These are phyloP conservation scores for Drosophila robusta DNA, from an alignment of 2,888 invertebrate genomes.

Conservation along the genomic window DNA sequence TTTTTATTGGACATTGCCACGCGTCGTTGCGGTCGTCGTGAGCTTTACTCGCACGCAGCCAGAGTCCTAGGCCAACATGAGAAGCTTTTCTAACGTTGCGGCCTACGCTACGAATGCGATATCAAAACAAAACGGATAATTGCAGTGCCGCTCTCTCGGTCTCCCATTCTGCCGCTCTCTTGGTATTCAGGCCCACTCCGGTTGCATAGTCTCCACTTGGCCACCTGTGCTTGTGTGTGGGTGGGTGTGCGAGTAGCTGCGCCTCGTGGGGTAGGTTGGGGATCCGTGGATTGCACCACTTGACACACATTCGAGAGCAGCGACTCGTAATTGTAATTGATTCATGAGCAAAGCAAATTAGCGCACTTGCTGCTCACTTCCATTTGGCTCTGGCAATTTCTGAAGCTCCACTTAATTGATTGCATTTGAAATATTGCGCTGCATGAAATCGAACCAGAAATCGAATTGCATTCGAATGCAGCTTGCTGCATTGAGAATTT, in stretches of 20 bases:
- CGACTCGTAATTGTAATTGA: constrained; percentile 61
- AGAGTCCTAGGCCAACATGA: constrained; percentile 74
- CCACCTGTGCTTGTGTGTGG: constrained; percentile 47
- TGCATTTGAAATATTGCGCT: constrained; percentile 21
- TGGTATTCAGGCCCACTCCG: constrained; percentile 8
- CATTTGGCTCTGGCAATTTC: constrained; percentile 18
- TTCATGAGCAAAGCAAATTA: constrained; percentile 58
- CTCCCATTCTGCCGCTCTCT: constrained; percentile 20
- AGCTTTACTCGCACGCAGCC: constrained; percentile 64
- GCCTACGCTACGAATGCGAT: constrained; percentile 63
- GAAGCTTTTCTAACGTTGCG: constrained; percentile 57
- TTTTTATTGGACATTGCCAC: constrained; percentile 74
- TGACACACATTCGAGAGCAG: constrained; percentile 59
- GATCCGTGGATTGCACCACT: constrained; percentile 54
- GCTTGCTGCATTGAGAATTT: constrained; percentile 1
- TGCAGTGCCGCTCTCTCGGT: constrained; percentile 55
- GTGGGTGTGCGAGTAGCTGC: not conserved
- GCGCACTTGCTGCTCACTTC: constrained; percentile 37
- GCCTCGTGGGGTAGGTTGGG: constrained; percentile 43
- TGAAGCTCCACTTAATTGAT: constrained; percentile 38
- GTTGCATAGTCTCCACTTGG: constrained; percentile 62
- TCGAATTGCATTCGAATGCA: constrained; percentile 7
- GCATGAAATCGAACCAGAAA: constrained; percentile 4
- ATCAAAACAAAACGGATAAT: constrained; percentile 80
- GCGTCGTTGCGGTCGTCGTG: constrained; percentile 37